Evolutionary conservation across 35 echinoderm and acorn worm genomes (phyloP), one percentile per base, ranked within the genome.

Genomic region (Patiria miniata): DNA sequence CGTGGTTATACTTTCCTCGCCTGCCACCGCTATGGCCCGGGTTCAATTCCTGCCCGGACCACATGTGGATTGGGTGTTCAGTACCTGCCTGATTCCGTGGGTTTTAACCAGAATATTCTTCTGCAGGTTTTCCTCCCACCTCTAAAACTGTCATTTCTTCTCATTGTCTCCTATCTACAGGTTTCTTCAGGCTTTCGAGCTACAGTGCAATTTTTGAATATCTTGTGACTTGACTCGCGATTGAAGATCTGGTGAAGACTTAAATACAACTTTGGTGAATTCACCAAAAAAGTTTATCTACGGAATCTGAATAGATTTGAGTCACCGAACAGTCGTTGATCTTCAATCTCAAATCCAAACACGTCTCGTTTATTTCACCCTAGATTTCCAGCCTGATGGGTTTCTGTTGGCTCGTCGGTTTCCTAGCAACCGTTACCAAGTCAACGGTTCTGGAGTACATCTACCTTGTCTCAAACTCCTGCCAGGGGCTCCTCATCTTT

Each of bases 311-410:
- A 9, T 9, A 18, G 7, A 9, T 54, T 54, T 9, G 8, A 54
- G 8, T 9, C 52, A 7, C 8, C 52, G 52, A 18, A 9, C 52
- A 18, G 18, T 18, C 52, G 8, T 9, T 19, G 58, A 29, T 5
- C 2, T 19, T 17, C 18, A 61, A 61, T 5, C 58, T 4, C 5
- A 61, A 19, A 29, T 29, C 5, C 58, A 4, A 4, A 61, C 12
- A 47, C 12, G 4, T 61, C 19, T 22, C 19, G 18, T 21, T 61
- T 61, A 30, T 59, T 29, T 84, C n/a, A n/a, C n/a, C n/a, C 21
- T 40, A 87, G 85, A 69, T 87, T 54, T 87, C 85, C 14, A 78
- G 50, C 17, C 40, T 87, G 68, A 87, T 87, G 85, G 85, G 85
- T 12, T 30, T 73, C 12, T 51, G 40, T 30, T 87, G 85, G 85